Percentiles rank a stretch among this genome's conserved stretches.
phyloP scores from a whole-genome alignment of 2,888 invertebrate genomes.

The Platypus cylindrus region DNA sequence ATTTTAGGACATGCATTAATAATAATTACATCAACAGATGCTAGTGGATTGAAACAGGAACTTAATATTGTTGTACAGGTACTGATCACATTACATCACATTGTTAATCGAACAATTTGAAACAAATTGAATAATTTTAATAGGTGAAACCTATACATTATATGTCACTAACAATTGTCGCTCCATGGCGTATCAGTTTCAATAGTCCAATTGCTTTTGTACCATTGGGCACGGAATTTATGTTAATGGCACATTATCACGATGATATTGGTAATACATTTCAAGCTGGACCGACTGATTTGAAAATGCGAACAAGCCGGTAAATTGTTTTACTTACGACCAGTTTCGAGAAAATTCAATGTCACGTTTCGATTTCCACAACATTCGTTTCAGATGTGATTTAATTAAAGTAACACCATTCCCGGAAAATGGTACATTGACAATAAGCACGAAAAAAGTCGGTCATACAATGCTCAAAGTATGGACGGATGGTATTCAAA shows the following conservation, averaged over 20 bases:
- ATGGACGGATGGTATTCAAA: constrained; percentile 32
- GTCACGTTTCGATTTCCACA: background rate
- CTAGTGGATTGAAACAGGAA: constrained; percentile 40
- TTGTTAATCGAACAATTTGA: background rate
- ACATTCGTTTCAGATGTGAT: constrained; percentile 22
- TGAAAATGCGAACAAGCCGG: constrained; percentile 40
- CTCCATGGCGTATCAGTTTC: constrained; percentile 28
- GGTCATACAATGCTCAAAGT: constrained; percentile 42
- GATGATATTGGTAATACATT: constrained; percentile 38
- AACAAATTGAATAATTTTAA: constrained; percentile 3
- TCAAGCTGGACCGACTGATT: constrained; percentile 37
- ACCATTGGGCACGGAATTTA: constrained; percentile 40
- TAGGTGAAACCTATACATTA: constrained; percentile 34
- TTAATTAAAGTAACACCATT: constrained; percentile 32
- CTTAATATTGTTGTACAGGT: constrained; percentile 39
- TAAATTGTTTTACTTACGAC: too few relatives aligned
- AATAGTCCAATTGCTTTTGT: constrained; percentile 25
- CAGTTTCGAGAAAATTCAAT: too few relatives aligned
- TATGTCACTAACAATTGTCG: constrained; percentile 31
- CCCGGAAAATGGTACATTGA: constrained; percentile 37
- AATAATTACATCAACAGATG: constrained; percentile 38
- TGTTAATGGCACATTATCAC: constrained; percentile 11
- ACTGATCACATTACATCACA: constrained; percentile 1
- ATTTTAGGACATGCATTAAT: constrained; percentile 34
- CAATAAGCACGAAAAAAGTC: constrained; percentile 34